A percentile compares a stretch with the other conserved stretches of the same genome.
phyloP scores from a whole-genome alignment of 2,113 vertebrate species.

The Tyrannus savana region DNA sequence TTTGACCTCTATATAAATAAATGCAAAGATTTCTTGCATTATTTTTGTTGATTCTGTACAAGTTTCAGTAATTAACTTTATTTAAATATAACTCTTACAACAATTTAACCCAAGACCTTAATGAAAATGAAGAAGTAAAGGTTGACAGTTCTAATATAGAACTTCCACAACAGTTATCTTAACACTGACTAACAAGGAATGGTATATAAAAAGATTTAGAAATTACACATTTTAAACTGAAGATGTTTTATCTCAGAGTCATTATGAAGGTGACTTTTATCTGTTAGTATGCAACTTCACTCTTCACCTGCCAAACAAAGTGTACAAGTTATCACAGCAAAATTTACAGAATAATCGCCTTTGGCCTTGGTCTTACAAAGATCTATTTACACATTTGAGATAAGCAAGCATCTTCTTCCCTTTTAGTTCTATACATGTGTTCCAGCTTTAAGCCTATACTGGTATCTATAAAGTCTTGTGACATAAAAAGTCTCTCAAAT shows the following conservation, averaged over 20 bases:
- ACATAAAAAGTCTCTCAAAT: conserved; percentile 55
- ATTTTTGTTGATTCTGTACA: conserved; percentile 48
- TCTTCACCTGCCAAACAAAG: conserved; percentile 33
- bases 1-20: conserved; percentile 48
- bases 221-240: conserved; percentile 4
- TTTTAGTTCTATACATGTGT: conserved; percentile 64
- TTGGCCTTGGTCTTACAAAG: conserved; percentile 21
- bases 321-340: conserved; percentile 48
- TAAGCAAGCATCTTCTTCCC: conserved; percentile 29
- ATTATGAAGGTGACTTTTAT: not conserved
- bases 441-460: conserved; percentile 51
- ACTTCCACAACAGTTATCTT: conserved; percentile 28
- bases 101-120: not conserved
- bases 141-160: conserved; percentile 67
- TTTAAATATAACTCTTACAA: conserved; percentile 55
- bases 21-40: conserved; percentile 38
- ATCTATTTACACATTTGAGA: conserved; percentile 65
- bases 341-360: conserved; percentile 59
- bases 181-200: conserved; percentile 13
- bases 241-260: conserved; percentile 17
- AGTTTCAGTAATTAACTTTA: conserved; percentile 39
- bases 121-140: conserved; percentile 18
- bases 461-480: conserved; percentile 59
- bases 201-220: conserved; percentile 43
- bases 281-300: conserved; percentile 10